Conservation (phyloP, 1,140 invertebrate species). For the Arion vulgaris region DNA sequence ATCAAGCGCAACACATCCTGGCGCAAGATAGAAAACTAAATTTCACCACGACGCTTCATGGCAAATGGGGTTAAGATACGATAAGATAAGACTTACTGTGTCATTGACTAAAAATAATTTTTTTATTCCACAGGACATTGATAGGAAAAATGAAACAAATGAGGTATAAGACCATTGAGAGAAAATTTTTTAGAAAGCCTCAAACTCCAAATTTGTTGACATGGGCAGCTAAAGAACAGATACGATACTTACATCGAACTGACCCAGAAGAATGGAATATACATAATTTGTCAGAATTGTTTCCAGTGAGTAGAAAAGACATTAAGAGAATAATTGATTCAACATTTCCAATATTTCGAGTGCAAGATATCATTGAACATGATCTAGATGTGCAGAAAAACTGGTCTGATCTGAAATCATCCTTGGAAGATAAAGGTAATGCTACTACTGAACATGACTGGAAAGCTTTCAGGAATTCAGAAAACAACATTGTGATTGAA, state of each 20-base stretch:
- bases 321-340: conserved; percentile 16
- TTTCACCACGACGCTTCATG: too few species aligned
- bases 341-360: not conserved
- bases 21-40: too few species aligned
- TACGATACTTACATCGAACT: not conserved
- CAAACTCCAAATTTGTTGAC: conserved; percentile 9
- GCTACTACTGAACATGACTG: not conserved
- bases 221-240: conserved; percentile 25
- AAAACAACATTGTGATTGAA: not conserved
- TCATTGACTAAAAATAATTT: too few species aligned
- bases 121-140: not conserved
- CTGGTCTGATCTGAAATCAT: not conserved
- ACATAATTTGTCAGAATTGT: not conserved
- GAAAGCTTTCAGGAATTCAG: not conserved
- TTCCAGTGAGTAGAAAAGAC: not conserved
- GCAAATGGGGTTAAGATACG: too few species aligned
- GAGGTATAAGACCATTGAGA: conserved; percentile 1
- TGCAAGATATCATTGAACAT: conserved; percentile 4
- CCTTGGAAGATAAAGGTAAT: conserved; percentile 2
- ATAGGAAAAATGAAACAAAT: not conserved
- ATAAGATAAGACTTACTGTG: too few species aligned
- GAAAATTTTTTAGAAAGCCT: conserved; percentile 11
- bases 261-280: conserved; percentile 21
- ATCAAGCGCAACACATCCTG: too few species aligned
- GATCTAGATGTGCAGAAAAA: conserved; percentile 7